Conservation (phyloP, 2,888 invertebrate species). For the Diarsia rubi region DNA sequence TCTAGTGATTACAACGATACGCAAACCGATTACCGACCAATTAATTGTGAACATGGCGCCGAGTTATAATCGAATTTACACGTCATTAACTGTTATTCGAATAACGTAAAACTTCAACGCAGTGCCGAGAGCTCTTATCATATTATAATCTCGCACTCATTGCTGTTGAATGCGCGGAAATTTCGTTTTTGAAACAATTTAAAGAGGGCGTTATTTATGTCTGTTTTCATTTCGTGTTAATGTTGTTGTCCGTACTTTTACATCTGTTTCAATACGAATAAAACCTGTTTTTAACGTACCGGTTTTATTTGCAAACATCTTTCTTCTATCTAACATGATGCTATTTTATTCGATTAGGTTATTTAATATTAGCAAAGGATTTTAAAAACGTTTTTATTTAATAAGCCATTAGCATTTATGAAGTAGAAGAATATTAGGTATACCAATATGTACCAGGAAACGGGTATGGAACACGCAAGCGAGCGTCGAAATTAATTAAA, state of each 20-base stretch:
- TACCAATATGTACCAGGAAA: slow-evolving; percentile 26
- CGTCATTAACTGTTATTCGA: slow-evolving; percentile 54
- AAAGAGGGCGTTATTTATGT: slow-evolving; percentile 7
- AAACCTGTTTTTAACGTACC: slow-evolving; percentile 16
- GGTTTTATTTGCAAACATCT: neutral
- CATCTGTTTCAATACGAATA: slow-evolving; percentile 7
- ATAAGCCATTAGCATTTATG: slow-evolving; percentile 44
- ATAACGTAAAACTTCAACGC: slow-evolving; percentile 58
- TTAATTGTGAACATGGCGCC: slow-evolving; percentile 59
- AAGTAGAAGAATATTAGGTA: slow-evolving; percentile 15
- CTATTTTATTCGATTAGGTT: slow-evolving; percentile 19
- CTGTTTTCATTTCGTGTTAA: slow-evolving; percentile 2
- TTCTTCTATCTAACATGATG: neutral
- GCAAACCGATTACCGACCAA: slow-evolving; percentile 62
- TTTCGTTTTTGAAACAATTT: slow-evolving; percentile 39
- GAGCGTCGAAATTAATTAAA: slow-evolving; percentile 37
- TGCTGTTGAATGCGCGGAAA: slow-evolving; percentile 29
- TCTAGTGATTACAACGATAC: slow-evolving; percentile 54
- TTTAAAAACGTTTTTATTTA: slow-evolving; percentile 25
- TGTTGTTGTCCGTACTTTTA: slow-evolving; percentile 13
- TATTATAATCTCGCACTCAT: slow-evolving; percentile 28
- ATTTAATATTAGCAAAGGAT: slow-evolving; percentile 34
- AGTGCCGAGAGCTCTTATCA: slow-evolving; percentile 32
- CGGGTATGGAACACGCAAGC: slow-evolving; percentile 28
- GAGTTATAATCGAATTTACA: slow-evolving; percentile 58